Evolutionary conservation across 1,140 invertebrate species (phyloP), one percentile per base, ranked within the genome.

Genomic region (Panagrolaimus sp.): DNA sequence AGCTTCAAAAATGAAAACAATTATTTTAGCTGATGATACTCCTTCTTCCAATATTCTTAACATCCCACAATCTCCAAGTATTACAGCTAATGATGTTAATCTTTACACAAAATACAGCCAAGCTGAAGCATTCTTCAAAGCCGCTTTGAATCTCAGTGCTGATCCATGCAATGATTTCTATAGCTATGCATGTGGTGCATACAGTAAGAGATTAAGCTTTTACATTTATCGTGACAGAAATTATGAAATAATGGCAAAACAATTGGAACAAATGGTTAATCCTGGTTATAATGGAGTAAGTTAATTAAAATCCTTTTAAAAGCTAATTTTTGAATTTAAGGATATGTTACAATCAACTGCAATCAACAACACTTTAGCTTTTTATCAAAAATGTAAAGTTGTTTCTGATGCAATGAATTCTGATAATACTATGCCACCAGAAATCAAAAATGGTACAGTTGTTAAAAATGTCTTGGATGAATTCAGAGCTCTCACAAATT

Each of bases 81-180:
- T 20, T 57, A 11, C 20, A 57, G 51, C 51, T 27, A 4, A 27
- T 20, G 8, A 11, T 3, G 8, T 27, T 20, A 11, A 57, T 25
- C 51, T 57, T 27, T 57, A 57, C n/a, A 57, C 51, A 20, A 13
- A 11, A 11, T 57, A 57, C n/a, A 57, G n/a, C n/a, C 51, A 57
- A 20, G 51, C 51, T 25, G 51, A 57, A 57, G 51, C 51, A 0
- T 57, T 57, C 51, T 27, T 57, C 13, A 20, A 27, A 11, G 11
- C 51, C 8, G 27, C 20, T 16, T 25, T 57, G 4, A 57, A 57
- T 27, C 27, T 57, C n/a, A 57, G 51, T 27, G 51, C 27, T 1
- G 51, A 57, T 20, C 51, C 51, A 1, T 57, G 51, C 27, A 20
- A 57, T n/a, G 20, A 57, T 16, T 57, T 57, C n/a, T 57, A 27